Evolutionary conservation across 2,888 invertebrate species (phyloP), one percentile per base, ranked within the genome.

Genomic region (Dicranocentrus wangi): DNA sequence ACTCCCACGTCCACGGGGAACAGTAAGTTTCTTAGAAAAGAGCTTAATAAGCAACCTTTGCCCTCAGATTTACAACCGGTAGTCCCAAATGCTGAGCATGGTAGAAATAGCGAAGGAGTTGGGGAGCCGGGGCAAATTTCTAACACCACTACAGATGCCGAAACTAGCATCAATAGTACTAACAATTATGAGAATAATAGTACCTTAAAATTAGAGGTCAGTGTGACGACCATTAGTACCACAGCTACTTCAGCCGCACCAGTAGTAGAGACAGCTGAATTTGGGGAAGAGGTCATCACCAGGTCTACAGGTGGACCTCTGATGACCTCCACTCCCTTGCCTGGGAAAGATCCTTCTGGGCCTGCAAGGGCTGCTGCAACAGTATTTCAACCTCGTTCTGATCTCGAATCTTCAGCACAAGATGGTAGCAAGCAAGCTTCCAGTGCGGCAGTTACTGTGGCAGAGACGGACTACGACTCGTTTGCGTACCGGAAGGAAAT

Each of bases 391-490:
- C 32, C 68, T 69, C 68, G 60, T 69, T 77, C 77, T 69, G 68
- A 68, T 77, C 60, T 69, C 51, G 60, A 32, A 60, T 61, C 77
- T 69, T 61, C 77, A 69, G 69, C 77, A 25, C 76, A 58, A 60
- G 61, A 47, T 23, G 61, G 28, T 25, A n/a, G n/a, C n/a, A 13
- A 8, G 15, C 7, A 8, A 23, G 23, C n/a, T n/a, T n/a, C n/a
- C n/a, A n/a, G n/a, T n/a, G n/a, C n/a, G 17, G 66, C 53, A 1
- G 80, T 25, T 2, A 58, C 70, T 28, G 51, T 75, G 2, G 55
- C 69, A 17, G 85, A 83, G 28, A 68, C 76, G 17, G 83, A 83
- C 42, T 82, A 81, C 32, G 81, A 83, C 32, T 27, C 43, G 19
- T 60, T 53, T 25, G 7, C 70, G 17, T 72, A 77, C 43, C 63